Conservation (phyloP, 2,797 vertebrate species). For the Rachycentron canadum region DNA sequence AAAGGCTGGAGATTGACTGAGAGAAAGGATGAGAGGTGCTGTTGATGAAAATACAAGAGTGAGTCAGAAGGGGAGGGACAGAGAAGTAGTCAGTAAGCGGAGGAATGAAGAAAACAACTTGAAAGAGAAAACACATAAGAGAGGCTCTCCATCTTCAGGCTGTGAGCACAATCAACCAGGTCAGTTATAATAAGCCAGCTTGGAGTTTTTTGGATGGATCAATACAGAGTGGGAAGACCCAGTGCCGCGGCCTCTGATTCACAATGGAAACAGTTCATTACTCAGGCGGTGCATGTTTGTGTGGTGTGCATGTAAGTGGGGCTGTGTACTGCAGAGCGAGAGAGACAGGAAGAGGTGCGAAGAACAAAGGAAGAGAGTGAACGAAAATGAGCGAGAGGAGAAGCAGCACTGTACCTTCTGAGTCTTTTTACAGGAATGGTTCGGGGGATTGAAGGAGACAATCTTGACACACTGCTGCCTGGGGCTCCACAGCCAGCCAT, state of each 20-base stretch:
- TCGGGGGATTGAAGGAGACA: conserved; percentile 89
- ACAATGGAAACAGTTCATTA: conserved; percentile 66
- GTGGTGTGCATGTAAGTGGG: conserved; percentile 38
- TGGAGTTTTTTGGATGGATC: conserved; percentile 70
- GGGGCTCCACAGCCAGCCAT: conserved; percentile 96
- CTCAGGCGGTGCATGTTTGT: conserved; percentile 47
- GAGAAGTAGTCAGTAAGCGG: conserved; percentile 26
- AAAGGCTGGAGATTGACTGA: conserved; percentile 47
- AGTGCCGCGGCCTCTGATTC: conserved; percentile 52
- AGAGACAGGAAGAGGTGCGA: conserved; percentile 7
- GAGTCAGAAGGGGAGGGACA: conserved; percentile 42
- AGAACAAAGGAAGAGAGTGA: conserved; percentile 39
- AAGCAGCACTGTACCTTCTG: conserved; percentile 76
- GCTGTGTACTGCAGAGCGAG: conserved; percentile 12
- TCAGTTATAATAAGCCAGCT: conserved; percentile 73
- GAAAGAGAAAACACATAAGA: conserved; percentile 41
- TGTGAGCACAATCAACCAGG: conserved; percentile 58
- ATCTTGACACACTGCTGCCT: conserved; percentile 89
- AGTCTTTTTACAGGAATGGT: conserved; percentile 90
- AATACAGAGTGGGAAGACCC: conserved; percentile 66
- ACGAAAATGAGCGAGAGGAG: conserved; percentile 10
- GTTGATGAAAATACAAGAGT: conserved; percentile 57
- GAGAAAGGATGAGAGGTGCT: conserved; percentile 42
- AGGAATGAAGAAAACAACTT: conserved; percentile 21
- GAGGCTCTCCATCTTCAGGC: conserved; percentile 63